Evolutionary conservation across 2,888 invertebrate species (phyloP).

Genomic region (Stomorhina lunata): DNA sequence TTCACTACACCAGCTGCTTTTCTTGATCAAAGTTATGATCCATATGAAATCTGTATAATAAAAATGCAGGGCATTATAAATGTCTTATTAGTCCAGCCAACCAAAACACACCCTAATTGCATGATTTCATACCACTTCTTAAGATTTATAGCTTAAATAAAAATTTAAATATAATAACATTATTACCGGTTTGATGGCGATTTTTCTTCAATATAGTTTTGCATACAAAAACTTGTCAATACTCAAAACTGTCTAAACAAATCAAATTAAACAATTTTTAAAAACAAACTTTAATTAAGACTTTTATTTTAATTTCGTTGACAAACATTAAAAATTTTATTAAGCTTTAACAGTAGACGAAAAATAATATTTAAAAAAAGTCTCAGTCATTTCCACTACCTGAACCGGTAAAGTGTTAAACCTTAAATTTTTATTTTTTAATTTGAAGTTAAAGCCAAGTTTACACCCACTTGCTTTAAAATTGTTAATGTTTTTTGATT

Average conservation of each 20-base stretch:
- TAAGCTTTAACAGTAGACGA: neutral
- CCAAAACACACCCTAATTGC: neutral
- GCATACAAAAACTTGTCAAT: constrained; percentile 17
- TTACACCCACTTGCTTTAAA: neutral
- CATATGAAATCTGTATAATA: too few species aligned
- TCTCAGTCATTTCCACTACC: constrained; percentile 1
- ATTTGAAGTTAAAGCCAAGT: neutral
- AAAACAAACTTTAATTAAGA: constrained; percentile 19
- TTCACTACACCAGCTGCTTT: too few species aligned
- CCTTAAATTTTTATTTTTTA: neutral
- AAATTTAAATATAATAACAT: neutral
- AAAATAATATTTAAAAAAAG: neutral
- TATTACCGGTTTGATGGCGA: constrained; percentile 31
- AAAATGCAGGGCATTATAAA: too few species aligned
- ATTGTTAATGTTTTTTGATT: neutral
- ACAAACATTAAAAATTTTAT: too few species aligned
- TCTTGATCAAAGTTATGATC: too few species aligned
- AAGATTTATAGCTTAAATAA: constrained; percentile 12
- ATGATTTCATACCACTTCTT: neutral
- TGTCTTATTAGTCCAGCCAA: neutral
- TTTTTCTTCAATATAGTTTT: constrained; percentile 1
- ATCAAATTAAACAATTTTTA: constrained; percentile 32
- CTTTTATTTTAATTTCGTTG: constrained; percentile 5
- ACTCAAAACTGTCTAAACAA: constrained; percentile 10
- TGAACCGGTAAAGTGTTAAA: neutral